Evolutionary conservation across 2,797 vertebrate genomes (phyloP).

Genomic region (Valencia hispanica): DNA sequence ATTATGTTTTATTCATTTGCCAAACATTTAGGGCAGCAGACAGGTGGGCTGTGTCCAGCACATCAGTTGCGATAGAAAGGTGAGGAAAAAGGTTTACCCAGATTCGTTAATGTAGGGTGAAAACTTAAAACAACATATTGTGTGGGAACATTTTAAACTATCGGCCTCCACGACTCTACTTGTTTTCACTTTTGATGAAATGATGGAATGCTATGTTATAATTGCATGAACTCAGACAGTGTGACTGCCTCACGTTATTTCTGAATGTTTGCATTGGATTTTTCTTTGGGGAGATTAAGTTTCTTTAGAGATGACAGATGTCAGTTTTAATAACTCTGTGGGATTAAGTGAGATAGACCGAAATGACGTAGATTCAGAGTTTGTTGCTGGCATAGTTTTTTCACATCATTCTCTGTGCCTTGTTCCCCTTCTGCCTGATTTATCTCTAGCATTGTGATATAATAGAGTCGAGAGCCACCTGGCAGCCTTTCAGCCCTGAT

Average conservation of each 20-base stretch:
- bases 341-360: constrained; percentile 51
- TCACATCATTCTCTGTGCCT: constrained; percentile 14
- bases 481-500: constrained; percentile 55
- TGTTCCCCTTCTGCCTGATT: constrained; percentile 12
- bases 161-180: constrained; percentile 16
- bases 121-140: constrained; percentile 13
- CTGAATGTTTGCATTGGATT: constrained; percentile 28
- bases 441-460: constrained; percentile 38
- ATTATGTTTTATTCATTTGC: constrained; percentile 24
- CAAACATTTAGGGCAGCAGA: constrained; percentile 26
- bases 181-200: constrained; percentile 35
- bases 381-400: constrained; percentile 22
- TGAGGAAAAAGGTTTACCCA: constrained; percentile 14
- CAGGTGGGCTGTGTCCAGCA: constrained; percentile 16
- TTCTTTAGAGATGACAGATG: constrained; percentile 54
- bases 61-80: constrained; percentile 25
- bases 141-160: constrained; percentile 9
- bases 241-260: constrained; percentile 27
- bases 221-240: constrained; percentile 22
- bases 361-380: constrained; percentile 47
- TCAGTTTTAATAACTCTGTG: constrained; percentile 40
- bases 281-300: constrained; percentile 48
- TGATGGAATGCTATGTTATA: constrained; percentile 26
- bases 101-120: constrained; percentile 15
- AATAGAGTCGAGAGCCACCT: constrained; percentile 49